These are phyloP conservation scores for Drosophila prosaltans DNA, from an alignment of 1,140 invertebrate genomes.

Conservation along the genomic window DNA sequence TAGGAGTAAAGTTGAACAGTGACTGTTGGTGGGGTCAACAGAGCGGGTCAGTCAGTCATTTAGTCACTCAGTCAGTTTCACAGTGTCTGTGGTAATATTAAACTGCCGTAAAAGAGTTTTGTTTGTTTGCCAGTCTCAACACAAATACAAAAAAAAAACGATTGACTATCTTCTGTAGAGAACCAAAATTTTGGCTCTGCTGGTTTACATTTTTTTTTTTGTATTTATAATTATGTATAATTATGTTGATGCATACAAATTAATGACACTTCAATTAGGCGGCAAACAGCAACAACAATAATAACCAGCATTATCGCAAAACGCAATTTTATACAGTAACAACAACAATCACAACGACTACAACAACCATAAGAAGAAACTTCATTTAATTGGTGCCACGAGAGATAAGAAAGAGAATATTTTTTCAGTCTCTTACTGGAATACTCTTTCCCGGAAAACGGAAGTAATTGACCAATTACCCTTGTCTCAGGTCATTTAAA, in stretches of 20 bases:
- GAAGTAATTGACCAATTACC: too few species aligned
- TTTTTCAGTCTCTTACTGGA: not conserved
- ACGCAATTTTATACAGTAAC: slow-evolving; percentile 28
- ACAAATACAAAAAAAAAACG: slow-evolving; percentile 34
- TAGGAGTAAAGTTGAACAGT: slow-evolving; percentile 25
- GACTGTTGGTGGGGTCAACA: slow-evolving; percentile 47
- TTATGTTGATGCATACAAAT: slow-evolving; percentile 80
- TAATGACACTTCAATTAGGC: slow-evolving; percentile 74
- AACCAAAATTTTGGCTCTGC: slow-evolving; percentile 47
- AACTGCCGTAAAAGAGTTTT: slow-evolving; percentile 4
- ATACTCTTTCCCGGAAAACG: not conserved
- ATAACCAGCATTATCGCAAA: slow-evolving; percentile 6
- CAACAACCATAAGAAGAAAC: slow-evolving; percentile 7
- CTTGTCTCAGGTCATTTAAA: too few species aligned
- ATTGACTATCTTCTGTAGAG: slow-evolving; percentile 30
- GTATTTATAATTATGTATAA: slow-evolving; percentile 71
- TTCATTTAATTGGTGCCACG: slow-evolving; percentile 9
- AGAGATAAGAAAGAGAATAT: not conserved
- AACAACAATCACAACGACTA: not conserved
- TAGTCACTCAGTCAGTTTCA: slow-evolving; percentile 16
- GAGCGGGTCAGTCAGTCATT: slow-evolving; percentile 58
- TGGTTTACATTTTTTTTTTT: slow-evolving; percentile 1
- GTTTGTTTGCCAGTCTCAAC: too few species aligned
- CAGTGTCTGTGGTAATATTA: slow-evolving; percentile 37
- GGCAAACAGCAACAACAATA: slow-evolving; percentile 16